A percentile compares a stretch with the other conserved stretches of the same genome.
These are phyloP conservation scores for Plectus sambesii DNA, from an alignment of 1,140 invertebrate species.

Conservation along the genomic window DNA sequence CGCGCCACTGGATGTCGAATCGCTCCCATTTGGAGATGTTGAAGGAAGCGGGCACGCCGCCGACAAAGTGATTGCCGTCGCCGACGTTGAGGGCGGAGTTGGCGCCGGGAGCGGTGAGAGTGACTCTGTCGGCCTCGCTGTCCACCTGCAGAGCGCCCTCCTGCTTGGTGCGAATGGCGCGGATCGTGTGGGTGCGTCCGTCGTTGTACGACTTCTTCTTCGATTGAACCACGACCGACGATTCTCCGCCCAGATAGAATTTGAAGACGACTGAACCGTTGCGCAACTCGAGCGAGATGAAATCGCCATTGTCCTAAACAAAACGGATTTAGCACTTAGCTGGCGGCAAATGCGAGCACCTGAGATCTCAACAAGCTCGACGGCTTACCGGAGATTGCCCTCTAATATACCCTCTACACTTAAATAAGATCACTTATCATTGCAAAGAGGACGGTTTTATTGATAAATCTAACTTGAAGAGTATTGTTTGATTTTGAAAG, in stretches of 20 bases:
- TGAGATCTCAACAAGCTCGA: no score
- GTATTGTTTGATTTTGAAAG: no score
- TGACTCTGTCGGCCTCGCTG: slow-evolving; percentile 15
- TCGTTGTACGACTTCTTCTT: slow-evolving; percentile 30
- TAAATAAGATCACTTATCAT: not conserved
- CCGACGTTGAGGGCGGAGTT: slow-evolving; percentile 30
- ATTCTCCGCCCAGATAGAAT: slow-evolving; percentile 31
- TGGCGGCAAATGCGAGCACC: no score
- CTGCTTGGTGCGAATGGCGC: slow-evolving; percentile 32
- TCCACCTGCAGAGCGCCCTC: slow-evolving; percentile 38
- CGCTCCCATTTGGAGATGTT: slow-evolving; percentile 20
- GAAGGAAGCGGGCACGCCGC: slow-evolving; percentile 36
- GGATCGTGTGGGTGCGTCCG: slow-evolving; percentile 34
- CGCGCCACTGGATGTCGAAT: slow-evolving; percentile 33
- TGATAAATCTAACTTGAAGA: no score
- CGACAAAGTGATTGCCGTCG: slow-evolving; percentile 39
- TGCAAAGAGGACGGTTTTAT: not conserved
- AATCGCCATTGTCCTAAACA: slow-evolving; percentile 28
- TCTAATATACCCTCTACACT: no score
- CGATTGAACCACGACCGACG: slow-evolving; percentile 28
- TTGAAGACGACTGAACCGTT: slow-evolving; percentile 34
- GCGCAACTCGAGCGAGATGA: slow-evolving; percentile 32
- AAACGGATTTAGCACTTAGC: no score
- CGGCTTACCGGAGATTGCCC: no score
- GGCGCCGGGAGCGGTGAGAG: slow-evolving; percentile 18